Conservation (phyloP, 2,888 invertebrate species). For the Pseudoips prasinana region DNA sequence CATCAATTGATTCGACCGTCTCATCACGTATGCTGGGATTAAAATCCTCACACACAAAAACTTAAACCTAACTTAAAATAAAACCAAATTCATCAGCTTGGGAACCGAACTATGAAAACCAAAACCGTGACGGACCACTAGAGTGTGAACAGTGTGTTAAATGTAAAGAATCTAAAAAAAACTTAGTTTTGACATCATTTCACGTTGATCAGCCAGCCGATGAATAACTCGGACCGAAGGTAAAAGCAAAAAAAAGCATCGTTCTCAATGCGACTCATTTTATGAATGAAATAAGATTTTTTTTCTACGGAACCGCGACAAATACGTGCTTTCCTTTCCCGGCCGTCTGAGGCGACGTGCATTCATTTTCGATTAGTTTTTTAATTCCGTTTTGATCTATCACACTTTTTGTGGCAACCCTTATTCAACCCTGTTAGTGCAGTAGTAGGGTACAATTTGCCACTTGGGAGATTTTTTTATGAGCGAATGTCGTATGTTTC, state of each 20-base stretch:
- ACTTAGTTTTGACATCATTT: slow-evolving; percentile 70
- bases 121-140: slow-evolving; percentile 60
- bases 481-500: slow-evolving; percentile 49
- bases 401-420: slow-evolving; percentile 24
- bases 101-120: slow-evolving; percentile 43
- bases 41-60: slow-evolving; percentile 20
- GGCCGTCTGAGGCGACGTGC: slow-evolving; percentile 66
- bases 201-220: slow-evolving; percentile 68
- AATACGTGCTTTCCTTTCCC: slow-evolving; percentile 80
- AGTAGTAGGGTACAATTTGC: slow-evolving; percentile 24
- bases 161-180: slow-evolving; percentile 44
- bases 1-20: too few relatives aligned
- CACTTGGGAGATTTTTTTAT: slow-evolving; percentile 16
- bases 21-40: slow-evolving; percentile 5
- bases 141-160: slow-evolving; percentile 74
- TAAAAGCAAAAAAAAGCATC: slow-evolving; percentile 46
- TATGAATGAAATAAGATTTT: slow-evolving; percentile 81
- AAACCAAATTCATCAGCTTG: slow-evolving; percentile 36
- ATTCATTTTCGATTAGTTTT: slow-evolving; percentile 68
- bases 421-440: slow-evolving; percentile 25
- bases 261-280: slow-evolving; percentile 77
- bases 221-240: slow-evolving; percentile 37
- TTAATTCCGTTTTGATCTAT: slow-evolving; percentile 49
- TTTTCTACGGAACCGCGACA: slow-evolving; percentile 68
- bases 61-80: slow-evolving; percentile 28